These are phyloP conservation scores for Caretta caretta DNA, from an alignment of 2,113 vertebrate species.

Conservation along the genomic window DNA sequence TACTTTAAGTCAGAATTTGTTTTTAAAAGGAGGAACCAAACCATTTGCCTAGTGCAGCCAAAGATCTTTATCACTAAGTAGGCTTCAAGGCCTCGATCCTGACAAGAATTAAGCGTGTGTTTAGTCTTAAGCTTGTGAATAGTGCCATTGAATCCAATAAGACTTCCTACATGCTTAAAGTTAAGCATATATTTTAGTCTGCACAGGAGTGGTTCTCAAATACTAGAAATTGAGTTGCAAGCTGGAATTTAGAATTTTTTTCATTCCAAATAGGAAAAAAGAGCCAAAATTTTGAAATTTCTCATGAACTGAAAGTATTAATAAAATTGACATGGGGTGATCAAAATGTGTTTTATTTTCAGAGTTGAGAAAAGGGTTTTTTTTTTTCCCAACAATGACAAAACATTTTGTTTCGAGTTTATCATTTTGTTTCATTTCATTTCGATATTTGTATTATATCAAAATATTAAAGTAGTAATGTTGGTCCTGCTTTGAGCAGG, in stretches of 20 bases:
- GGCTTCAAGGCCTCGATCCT: neutral
- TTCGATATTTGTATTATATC: neutral
- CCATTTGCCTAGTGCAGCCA: neutral
- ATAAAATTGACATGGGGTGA: neutral
- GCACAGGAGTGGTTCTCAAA: neutral
- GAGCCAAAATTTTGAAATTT: neutral
- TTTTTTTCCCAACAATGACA: neutral
- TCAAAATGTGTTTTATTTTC: neutral
- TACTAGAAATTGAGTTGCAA: neutral
- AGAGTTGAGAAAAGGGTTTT: neutral
- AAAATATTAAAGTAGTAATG: neutral
- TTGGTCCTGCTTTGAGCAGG: too few species aligned
- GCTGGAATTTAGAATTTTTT: neutral
- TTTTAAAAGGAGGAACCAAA: neutral
- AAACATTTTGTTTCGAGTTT: neutral
- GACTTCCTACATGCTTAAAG: neutral
- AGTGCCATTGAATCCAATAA: neutral
- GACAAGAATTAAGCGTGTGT: neutral
- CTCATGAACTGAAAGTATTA: neutral
- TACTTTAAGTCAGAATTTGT: neutral
- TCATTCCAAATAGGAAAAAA: neutral
- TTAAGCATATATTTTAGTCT: neutral
- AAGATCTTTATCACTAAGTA: neutral
- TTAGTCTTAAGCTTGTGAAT: neutral
- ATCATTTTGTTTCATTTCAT: neutral